These are phyloP conservation scores for Tridacna crocea DNA, from an alignment of 2,888 invertebrate genomes.

Conservation along the genomic window DNA sequence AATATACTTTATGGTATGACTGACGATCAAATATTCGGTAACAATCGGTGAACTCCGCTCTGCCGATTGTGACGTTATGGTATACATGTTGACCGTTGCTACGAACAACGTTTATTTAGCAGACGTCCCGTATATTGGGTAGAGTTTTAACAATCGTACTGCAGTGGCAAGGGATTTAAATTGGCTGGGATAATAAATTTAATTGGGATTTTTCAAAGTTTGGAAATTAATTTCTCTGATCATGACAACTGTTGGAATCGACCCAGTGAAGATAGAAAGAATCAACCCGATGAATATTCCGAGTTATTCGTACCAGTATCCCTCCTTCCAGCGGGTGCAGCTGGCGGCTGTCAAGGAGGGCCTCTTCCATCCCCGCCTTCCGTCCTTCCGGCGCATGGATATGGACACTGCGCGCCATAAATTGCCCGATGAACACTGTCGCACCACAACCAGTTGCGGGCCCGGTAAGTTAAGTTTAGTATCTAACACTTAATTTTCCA, in stretches of 20 bases:
- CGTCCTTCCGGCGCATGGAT: slow-evolving; percentile 82
- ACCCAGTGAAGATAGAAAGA: slow-evolving; percentile 67
- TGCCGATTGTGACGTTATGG: slow-evolving; percentile 39
- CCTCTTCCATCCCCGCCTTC: slow-evolving; percentile 81
- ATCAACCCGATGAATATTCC: slow-evolving; percentile 78
- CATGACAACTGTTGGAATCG: slow-evolving; percentile 81
- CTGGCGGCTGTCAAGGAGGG: slow-evolving; percentile 82
- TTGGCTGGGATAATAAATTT: neutral
- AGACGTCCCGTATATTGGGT: slow-evolving; percentile 23
- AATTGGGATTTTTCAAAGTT: slow-evolving; percentile 3
- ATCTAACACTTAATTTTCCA: no score
- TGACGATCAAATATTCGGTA: neutral
- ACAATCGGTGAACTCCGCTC: neutral
- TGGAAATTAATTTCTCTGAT: slow-evolving; percentile 4
- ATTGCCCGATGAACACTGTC: slow-evolving; percentile 81
- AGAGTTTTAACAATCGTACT: neutral
- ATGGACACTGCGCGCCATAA: slow-evolving; percentile 82
- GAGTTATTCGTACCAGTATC: slow-evolving; percentile 81
- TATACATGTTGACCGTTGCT: slow-evolving; percentile 69
- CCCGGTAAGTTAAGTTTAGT: slow-evolving; percentile 70
- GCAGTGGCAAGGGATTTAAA: slow-evolving; percentile 9
- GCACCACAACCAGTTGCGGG: slow-evolving; percentile 79
- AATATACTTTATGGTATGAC: no score
- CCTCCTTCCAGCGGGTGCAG: slow-evolving; percentile 77
- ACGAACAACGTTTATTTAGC: slow-evolving; percentile 56